Conservation (phyloP, 2,113 vertebrate genomes). For the Muntiacus muntjak region DNA sequence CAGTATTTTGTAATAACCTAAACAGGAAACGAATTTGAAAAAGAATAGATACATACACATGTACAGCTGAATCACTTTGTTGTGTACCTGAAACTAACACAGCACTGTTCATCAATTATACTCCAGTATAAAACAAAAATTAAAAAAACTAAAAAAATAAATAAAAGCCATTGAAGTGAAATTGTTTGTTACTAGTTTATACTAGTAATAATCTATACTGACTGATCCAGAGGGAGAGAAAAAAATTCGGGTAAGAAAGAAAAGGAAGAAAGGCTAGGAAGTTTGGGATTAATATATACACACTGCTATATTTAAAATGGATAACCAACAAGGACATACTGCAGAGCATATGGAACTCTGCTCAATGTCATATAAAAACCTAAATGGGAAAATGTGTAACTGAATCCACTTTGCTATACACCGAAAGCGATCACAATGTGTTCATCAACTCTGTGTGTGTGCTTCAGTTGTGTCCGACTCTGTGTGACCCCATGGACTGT, state of each 20-base stretch:
- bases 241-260: background rate
- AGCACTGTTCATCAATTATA: background rate
- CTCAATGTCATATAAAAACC: background rate
- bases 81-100: background rate
- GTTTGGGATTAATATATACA: background rate
- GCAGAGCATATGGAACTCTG: background rate
- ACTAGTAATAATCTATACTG: background rate
- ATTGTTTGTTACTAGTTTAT: background rate
- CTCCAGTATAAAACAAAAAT: background rate
- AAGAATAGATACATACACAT: background rate
- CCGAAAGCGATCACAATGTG: background rate
- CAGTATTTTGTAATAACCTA: background rate
- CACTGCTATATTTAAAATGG: background rate
- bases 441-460: background rate
- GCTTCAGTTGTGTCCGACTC: accelerated
- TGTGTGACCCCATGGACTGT: background rate
- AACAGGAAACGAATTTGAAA: background rate
- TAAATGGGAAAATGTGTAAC: background rate
- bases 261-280: background rate
- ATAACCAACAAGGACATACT: background rate
- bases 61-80: background rate
- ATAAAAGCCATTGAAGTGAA: background rate
- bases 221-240: background rate
- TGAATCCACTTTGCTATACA: background rate
- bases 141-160: background rate